These are phyloP conservation scores for Butorides virescens DNA, from an alignment of 2,113 vertebrate genomes.

Conservation along the genomic window DNA sequence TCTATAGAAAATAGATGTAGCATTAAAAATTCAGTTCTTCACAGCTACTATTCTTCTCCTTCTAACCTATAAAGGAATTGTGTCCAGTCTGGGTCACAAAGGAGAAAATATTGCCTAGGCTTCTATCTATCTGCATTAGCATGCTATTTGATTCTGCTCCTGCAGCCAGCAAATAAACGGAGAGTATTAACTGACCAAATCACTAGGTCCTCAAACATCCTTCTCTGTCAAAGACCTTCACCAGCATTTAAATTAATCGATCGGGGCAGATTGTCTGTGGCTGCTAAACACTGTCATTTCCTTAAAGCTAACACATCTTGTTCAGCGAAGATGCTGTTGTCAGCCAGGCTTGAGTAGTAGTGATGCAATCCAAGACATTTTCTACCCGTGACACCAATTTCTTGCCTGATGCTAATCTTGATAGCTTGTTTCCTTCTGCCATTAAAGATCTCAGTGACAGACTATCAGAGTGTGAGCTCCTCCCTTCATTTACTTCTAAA, in stretches of 20 bases:
- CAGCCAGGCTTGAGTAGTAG: not conserved
- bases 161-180: not conserved
- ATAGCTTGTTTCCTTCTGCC: not conserved
- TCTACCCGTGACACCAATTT: not conserved
- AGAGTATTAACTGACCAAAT: not conserved
- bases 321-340: not conserved
- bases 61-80: not conserved
- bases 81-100: not conserved
- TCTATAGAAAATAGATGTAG: not conserved
- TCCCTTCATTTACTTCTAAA: not conserved
- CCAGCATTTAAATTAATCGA: not conserved
- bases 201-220: not conserved
- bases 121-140: not conserved
- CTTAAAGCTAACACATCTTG: not conserved
- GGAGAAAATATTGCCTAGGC: not conserved
- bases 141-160: not conserved
- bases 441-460: not conserved
- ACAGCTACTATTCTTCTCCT: not conserved
- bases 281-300: not conserved
- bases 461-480: not conserved
- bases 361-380: not conserved
- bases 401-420: not conserved
- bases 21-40: not conserved
- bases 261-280: not conserved
- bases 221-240: not conserved